Evolutionary conservation across 1,140 invertebrate genomes (phyloP), one percentile per base, ranked within the genome.

Genomic region (Amyelois transitella): DNA sequence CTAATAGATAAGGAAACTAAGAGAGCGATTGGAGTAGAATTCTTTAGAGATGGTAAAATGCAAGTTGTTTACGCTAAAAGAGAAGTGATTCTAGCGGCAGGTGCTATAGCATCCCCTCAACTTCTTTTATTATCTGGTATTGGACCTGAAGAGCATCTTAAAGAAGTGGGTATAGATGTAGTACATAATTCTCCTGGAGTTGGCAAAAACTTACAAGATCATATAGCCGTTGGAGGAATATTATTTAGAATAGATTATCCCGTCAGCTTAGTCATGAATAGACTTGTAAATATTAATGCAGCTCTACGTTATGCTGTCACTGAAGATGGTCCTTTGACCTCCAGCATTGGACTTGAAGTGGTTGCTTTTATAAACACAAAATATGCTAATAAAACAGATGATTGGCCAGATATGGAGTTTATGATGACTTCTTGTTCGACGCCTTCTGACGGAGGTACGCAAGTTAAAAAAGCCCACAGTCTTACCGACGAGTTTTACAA

Each of bases 351-450:
- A 0, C 78, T 97, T 43, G 95, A 96, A 82, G 93, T 94, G 0
- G 94, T 96, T 0, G 95, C 93, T 0, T 97, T 96, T 69, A 94
- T 97, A 43, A 92, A 94, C 0, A 96, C 96, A 0, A 96, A 96
- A 77, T 96, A 96, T 72, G 94, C 93, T 0, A 96, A 96, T 72
- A 86, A 91, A 55, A 91, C 91, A 0, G 94, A 96, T 55, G 95
- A 96, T 70, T 97, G 95, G 94, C 96, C 96, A 0, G 96, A 97
- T 69, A 96, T 97, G 53, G 94, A 96, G 62, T 96, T 97, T 70
- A 96, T 96, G 93, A 86, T 96, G 75, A 93, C 94, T 0, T 94
- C 94, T n/a, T 91, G 93, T 0, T 94, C 94, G 0, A 94, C 93
- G 0, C 92, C 90, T 47, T 95, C 94, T 0, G 95, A 96, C 63